A percentile compares a stretch with the other conserved stretches of the same genome.
These are phyloP conservation scores for Galago senegalensis DNA, from an alignment of 2,797 vertebrate genomes.

Conservation along the genomic window DNA sequence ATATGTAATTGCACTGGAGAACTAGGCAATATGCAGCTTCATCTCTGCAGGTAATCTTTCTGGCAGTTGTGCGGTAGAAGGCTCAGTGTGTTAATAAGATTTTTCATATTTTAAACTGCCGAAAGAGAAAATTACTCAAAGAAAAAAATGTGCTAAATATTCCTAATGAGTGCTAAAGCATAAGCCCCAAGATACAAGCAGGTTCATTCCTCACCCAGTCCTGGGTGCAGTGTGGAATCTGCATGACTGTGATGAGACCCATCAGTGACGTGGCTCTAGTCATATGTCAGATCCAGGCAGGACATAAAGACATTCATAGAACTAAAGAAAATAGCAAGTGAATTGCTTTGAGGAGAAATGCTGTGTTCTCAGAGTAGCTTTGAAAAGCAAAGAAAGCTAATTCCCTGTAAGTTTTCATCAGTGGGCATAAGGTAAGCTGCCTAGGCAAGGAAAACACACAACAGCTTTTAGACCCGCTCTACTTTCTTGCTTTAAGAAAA, in stretches of 20 bases:
- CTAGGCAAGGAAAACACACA: background rate
- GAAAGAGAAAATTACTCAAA: background rate
- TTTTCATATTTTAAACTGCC: background rate
- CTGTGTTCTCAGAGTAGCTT: background rate
- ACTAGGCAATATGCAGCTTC: background rate
- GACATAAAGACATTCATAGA: background rate
- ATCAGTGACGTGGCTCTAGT: too few relatives aligned
- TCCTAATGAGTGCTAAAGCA: background rate
- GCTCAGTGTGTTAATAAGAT: background rate
- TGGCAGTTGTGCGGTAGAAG: background rate
- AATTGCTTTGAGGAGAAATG: background rate
- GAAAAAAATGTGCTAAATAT: background rate
- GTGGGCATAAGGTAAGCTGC: background rate
- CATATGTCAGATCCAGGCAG: background rate
- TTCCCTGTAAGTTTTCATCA: background rate
- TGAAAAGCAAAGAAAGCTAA: background rate
- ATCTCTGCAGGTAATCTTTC: background rate
- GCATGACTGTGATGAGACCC: background rate
- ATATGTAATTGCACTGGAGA: background rate
- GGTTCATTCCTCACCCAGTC: background rate
- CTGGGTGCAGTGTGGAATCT: background rate
- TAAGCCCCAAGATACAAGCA: background rate
- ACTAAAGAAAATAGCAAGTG: background rate
- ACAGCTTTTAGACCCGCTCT: background rate
- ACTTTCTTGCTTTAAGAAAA: background rate